A percentile compares a stretch with the other conserved stretches of the same genome.
Conservation (phyloP, 64 coral and sea anemone genomes). For the Pocillopora damicornis region DNA sequence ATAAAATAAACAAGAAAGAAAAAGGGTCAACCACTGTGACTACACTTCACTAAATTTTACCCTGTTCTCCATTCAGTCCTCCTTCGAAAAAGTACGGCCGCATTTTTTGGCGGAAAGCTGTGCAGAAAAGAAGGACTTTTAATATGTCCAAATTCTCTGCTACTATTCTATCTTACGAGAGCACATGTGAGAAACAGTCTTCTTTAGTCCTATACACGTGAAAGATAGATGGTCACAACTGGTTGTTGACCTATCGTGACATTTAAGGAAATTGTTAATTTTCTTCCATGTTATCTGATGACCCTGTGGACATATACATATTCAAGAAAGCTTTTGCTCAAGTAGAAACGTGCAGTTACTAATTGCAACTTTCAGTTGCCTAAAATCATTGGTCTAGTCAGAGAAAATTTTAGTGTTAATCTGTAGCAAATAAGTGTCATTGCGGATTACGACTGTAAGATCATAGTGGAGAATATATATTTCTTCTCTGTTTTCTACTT, state of each 20-base stretch:
- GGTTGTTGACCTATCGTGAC: neutral
- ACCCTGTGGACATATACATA: too few relatives aligned
- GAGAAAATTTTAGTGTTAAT: too few relatives aligned
- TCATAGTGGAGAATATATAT: too few relatives aligned
- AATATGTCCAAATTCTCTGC: neutral
- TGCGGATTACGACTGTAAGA: too few relatives aligned
- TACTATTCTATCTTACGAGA: neutral
- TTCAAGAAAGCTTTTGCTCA: too few relatives aligned
- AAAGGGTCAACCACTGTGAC: neutral
- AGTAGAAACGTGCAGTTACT: too few relatives aligned
- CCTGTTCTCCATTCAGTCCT: neutral
- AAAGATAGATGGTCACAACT: neutral
- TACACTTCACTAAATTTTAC: neutral
- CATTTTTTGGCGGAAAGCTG: neutral
- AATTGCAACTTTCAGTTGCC: too few relatives aligned
- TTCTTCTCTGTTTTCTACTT: neutral
- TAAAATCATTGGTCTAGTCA: too few relatives aligned
- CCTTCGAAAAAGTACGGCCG: neutral
- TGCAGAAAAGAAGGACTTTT: neutral
- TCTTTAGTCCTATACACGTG: neutral
- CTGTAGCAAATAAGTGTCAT: too few relatives aligned
- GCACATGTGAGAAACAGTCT: conserved; percentile 2
- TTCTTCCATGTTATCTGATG: too few relatives aligned
- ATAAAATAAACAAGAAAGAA: neutral
- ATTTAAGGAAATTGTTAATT: neutral